Base-by-base conservation (phyloP, 2,888 invertebrate species). In the Sesia apiformis region DNA sequence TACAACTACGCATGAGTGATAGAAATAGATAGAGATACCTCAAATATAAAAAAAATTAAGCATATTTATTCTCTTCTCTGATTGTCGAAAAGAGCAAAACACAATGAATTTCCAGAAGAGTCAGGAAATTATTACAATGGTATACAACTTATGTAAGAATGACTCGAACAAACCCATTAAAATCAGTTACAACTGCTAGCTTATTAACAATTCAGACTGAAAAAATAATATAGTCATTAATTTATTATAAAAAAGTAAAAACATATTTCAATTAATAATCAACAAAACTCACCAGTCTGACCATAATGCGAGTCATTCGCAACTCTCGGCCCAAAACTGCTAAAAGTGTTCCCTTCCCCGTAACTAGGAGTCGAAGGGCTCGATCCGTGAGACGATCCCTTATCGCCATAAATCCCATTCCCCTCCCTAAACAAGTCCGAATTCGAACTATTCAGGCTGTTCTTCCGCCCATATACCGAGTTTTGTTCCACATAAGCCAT, bases 401-500 rank as follows among this genome's bases (percentile, higher is more conserved):
- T 75, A 0, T 66, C 60, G 0, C 65, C 65, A 57, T 78, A 83
- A 3, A 74, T 64, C 53, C 71, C 76, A 60, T 69, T 72, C 3
- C 58, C 72, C 4, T 78, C 81, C 39, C 77, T 74, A 56, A 76
- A 78, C 51, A 87, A 55, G 61, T 86, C 87, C 38, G 77, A 74
- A 59, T 69, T 80, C 3, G 86, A 86, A n/a, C 69, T 78, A 51
- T 84, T 84, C 59, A 86, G 57, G 51, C 83, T 81, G 42, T 77
- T 81, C 70, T 88, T 88, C 63, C 88, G 86, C 1, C 90, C 91
- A 58, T 91, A 83, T 52, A 83, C 66, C 0, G 83, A 81, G 55
- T 81, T 86, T 65, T 63, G 59, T 8, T 88, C 88, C 3, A 75
- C 74, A 41, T 82, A 87, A 3, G 83, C 80, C 77, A 87, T 75